phyloP scores from a whole-genome alignment of 2,113 vertebrate species.

The Actenoides lindsayi region DNA sequence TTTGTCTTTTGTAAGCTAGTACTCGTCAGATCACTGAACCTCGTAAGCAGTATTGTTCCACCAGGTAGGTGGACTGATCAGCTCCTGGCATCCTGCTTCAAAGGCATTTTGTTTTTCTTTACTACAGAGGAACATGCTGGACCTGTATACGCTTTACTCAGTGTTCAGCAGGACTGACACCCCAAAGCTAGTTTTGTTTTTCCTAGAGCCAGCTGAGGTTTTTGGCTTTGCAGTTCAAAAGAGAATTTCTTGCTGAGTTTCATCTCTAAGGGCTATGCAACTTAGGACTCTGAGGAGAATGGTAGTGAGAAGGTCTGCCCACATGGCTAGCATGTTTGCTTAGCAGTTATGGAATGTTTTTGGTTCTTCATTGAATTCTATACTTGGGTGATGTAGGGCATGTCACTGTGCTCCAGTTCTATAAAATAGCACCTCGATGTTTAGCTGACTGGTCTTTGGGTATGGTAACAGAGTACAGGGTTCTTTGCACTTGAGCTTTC shows the following conservation, averaged over 20 bases:
- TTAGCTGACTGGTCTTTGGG: neutral
- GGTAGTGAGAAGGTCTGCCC: neutral
- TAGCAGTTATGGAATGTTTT: neutral
- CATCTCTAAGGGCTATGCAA: neutral
- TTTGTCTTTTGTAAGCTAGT: neutral
- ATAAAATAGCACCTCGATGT: neutral
- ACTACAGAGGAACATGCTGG: neutral
- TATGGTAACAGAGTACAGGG: neutral
- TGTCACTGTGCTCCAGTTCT: neutral
- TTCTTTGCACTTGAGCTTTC: neutral
- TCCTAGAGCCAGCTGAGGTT: neutral
- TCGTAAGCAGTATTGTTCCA: neutral
- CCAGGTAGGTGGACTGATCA: neutral
- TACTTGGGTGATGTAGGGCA: neutral
- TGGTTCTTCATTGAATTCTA: neutral
- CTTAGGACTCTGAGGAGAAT: neutral
- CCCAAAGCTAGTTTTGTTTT: neutral
- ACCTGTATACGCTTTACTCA: neutral
- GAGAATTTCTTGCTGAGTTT: neutral
- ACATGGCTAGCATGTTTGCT: neutral
- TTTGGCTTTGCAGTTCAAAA: neutral
- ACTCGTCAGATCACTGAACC: neutral
- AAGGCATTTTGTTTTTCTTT: neutral
- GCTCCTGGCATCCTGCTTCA: constrained; percentile 10
- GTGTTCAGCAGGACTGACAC: neutral